Conservation (phyloP, 1,140 invertebrate genomes). For the Neoseiulus cucumeris region DNA sequence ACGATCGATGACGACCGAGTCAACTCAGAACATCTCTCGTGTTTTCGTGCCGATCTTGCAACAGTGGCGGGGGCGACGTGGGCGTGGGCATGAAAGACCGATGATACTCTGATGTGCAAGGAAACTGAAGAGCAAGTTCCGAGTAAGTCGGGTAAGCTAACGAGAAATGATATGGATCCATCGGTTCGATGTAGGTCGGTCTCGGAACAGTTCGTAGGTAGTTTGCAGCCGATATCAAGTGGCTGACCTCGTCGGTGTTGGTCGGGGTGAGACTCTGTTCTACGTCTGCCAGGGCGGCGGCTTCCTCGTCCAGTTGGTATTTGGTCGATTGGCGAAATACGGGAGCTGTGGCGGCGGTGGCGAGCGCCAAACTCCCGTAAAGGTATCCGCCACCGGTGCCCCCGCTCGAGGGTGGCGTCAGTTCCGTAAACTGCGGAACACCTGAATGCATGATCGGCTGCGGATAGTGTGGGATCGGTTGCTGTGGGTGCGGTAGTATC, state of each 20-base stretch:
- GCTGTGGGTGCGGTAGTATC: neutral
- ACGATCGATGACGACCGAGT: too few relatives aligned
- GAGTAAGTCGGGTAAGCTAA: neutral
- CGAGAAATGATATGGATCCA: conserved; percentile 7
- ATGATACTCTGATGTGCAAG: neutral
- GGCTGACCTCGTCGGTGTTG: conserved; percentile 19
- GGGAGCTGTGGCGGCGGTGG: neutral
- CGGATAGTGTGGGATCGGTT: neutral
- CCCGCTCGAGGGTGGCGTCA: neutral
- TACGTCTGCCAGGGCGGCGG: conserved; percentile 11
- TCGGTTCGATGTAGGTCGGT: neutral
- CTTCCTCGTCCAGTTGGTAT: conserved; percentile 11
- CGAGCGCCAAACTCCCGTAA: neutral
- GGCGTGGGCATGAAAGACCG: neutral
- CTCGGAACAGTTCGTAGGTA: neutral
- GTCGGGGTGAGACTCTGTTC: conserved; percentile 18
- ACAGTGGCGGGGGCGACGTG: neutral
- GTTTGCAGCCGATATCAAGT: conserved; percentile 17
- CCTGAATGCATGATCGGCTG: neutral
- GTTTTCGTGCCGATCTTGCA: neutral
- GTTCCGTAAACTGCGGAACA: neutral
- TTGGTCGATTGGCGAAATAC: conserved; percentile 4
- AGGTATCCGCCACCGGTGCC: neutral
- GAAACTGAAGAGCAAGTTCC: neutral
- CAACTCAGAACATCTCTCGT: too few relatives aligned